Conservation (phyloP, 2,888 invertebrate genomes). For the Minunthozetes semirufus region DNA sequence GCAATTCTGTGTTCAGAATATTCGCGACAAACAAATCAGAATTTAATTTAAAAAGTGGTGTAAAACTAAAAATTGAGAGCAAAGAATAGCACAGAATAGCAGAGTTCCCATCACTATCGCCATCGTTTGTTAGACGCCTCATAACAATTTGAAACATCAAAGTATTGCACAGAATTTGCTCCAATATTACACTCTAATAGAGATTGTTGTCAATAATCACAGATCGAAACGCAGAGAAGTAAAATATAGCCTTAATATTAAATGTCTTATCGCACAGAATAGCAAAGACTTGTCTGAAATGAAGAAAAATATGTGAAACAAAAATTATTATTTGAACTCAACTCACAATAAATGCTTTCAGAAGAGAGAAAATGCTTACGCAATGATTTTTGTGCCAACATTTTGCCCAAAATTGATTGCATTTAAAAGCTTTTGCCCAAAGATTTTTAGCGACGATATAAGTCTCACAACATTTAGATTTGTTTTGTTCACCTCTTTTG, state of each 20-base stretch:
- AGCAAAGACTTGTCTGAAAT: neutral
- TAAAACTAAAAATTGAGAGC: neutral
- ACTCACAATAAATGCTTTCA: neutral
- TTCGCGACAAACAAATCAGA: too few species aligned
- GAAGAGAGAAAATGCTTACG: neutral
- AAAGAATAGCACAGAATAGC: neutral
- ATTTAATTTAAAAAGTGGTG: too few species aligned
- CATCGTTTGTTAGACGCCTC: constrained; percentile 1
- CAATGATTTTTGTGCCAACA: neutral
- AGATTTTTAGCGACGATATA: too few species aligned
- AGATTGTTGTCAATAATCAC: constrained; percentile 14
- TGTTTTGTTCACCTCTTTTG: too few species aligned
- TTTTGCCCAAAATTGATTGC: constrained; percentile 24
- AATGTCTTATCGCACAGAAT: neutral
- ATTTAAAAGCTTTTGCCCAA: constrained; percentile 14
- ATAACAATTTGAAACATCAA: neutral
- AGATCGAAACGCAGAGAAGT: neutral
- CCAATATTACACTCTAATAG: neutral
- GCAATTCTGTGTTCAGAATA: too few species aligned
- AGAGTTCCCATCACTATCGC: constrained; percentile 4
- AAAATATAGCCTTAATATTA: neutral
- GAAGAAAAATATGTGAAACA: neutral
- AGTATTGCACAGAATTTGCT: too few species aligned
- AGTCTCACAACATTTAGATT: too few species aligned
- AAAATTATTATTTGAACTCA: neutral